Conservation (phyloP, 2,888 invertebrate genomes). For the Litoditis marina region DNA sequence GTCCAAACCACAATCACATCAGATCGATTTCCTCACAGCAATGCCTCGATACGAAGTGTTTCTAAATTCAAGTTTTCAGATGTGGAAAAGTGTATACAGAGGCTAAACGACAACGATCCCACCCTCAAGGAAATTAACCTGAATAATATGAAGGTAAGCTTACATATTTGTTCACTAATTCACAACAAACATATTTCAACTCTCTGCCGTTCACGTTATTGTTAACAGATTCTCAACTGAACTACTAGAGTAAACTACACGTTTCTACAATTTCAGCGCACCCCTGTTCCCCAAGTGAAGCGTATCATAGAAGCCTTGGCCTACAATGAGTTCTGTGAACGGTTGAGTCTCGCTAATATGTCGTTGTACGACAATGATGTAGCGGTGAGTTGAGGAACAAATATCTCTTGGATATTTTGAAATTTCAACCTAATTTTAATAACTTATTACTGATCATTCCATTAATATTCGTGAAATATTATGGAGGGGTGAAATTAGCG, state of each 20-base stretch:
- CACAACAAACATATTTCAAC: no score
- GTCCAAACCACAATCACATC: no score
- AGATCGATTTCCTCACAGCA: no score
- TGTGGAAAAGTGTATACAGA: slow-evolving; percentile 72
- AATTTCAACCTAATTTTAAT: no score
- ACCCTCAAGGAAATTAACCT: slow-evolving; percentile 88
- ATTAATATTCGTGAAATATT: no score
- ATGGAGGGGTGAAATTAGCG: no score
- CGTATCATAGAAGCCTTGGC: slow-evolving; percentile 83
- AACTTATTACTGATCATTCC: no score
- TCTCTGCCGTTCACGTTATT: no score
- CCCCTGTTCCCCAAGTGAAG: slow-evolving; percentile 67
- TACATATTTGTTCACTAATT: no score
- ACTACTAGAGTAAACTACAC: no score
- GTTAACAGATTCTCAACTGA: no score
- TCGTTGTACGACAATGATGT: slow-evolving; percentile 86
- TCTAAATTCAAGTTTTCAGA: slow-evolving; percentile 67
- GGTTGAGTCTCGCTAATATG: slow-evolving; percentile 86
- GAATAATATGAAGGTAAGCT: slow-evolving; percentile 92
- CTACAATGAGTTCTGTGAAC: slow-evolving; percentile 85
- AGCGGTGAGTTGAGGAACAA: slow-evolving; percentile 64
- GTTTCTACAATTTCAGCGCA: slow-evolving; percentile 58
- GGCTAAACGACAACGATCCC: slow-evolving; percentile 71
- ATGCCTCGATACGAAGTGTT: not conserved
- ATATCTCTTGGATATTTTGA: not conserved